Percentiles rank a stretch among this genome's conserved stretches.
These are phyloP conservation scores for Passerina amoena DNA, from an alignment of 2,113 vertebrate genomes.

Conservation along the genomic window DNA sequence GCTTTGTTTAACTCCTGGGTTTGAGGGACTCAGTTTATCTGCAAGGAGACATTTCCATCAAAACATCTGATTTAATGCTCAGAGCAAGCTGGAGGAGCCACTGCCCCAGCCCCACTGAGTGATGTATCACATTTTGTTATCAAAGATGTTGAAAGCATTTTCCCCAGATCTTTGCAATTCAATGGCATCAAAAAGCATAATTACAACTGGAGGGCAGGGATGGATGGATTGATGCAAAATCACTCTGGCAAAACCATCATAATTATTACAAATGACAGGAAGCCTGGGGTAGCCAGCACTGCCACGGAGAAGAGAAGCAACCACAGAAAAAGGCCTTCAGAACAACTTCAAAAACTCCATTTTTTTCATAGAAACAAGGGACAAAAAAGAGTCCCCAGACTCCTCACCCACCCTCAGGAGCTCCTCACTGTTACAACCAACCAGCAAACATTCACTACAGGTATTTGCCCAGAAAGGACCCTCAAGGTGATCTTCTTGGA, in stretches of 20 bases:
- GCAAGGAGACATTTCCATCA: not conserved
- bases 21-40: not conserved
- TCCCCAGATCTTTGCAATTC: not conserved
- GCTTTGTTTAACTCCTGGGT: not conserved
- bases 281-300: not conserved
- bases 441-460: not conserved
- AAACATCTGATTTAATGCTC: not conserved
- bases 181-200: not conserved
- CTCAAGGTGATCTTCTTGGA: not conserved
- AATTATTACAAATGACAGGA: not conserved
- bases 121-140: not conserved
- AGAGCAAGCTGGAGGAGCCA: not conserved
- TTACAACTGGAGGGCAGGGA: slow-evolving; percentile 2
- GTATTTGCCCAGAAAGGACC: not conserved
- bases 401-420: no score
- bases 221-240: not conserved
- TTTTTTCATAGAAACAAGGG: not conserved
- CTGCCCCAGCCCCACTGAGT: not conserved
- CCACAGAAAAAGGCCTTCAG: not conserved
- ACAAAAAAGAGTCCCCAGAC: not conserved
- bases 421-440: no score
- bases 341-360: not conserved
- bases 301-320: not conserved
- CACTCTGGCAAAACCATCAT: not conserved
- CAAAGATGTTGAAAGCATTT: not conserved